A percentile compares a stretch with the other conserved stretches of the same genome.
Conservation (phyloP, 2,888 invertebrate species). For the Apoderus coryli region DNA sequence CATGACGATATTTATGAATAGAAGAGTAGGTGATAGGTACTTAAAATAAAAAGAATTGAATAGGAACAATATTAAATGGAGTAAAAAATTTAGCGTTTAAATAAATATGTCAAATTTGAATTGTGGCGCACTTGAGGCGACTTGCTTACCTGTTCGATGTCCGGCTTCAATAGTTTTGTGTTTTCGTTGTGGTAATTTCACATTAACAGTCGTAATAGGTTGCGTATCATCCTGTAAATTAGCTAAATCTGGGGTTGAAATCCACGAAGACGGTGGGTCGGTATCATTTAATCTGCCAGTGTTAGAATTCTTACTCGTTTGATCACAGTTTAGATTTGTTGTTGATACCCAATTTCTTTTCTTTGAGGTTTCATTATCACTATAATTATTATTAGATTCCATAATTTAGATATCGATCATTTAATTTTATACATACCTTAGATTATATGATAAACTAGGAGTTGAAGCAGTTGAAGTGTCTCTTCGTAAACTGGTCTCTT, state of each 20-base stretch:
- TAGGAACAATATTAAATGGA: too few species aligned
- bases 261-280: slow-evolving; percentile 49
- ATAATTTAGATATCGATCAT: slow-evolving; percentile 3
- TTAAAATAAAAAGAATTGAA: too few species aligned
- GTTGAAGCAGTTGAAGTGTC: slow-evolving; percentile 57
- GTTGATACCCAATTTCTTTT: slow-evolving; percentile 65
- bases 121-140: too few species aligned
- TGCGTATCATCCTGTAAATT: slow-evolving; percentile 44
- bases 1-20: too few species aligned
- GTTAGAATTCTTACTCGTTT: slow-evolving; percentile 17
- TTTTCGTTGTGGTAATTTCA: slow-evolving; percentile 51
- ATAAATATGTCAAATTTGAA: too few species aligned
- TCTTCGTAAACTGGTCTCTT: slow-evolving; percentile 36
- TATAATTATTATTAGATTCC: background rate
- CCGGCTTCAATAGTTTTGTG: slow-evolving; percentile 46
- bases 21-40: too few species aligned
- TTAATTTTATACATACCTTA: slow-evolving; percentile 24
- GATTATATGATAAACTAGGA: slow-evolving; percentile 58
- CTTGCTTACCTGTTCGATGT: slow-evolving; percentile 30
- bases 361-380: slow-evolving; percentile 19
- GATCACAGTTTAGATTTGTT: slow-evolving; percentile 42
- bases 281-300: slow-evolving; percentile 19
- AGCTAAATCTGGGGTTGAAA: slow-evolving; percentile 69
- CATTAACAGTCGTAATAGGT: slow-evolving; percentile 48
- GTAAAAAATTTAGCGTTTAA: too few species aligned